phyloP scores from a whole-genome alignment of 1,140 invertebrate species.

The Heliothis subflexa region DNA sequence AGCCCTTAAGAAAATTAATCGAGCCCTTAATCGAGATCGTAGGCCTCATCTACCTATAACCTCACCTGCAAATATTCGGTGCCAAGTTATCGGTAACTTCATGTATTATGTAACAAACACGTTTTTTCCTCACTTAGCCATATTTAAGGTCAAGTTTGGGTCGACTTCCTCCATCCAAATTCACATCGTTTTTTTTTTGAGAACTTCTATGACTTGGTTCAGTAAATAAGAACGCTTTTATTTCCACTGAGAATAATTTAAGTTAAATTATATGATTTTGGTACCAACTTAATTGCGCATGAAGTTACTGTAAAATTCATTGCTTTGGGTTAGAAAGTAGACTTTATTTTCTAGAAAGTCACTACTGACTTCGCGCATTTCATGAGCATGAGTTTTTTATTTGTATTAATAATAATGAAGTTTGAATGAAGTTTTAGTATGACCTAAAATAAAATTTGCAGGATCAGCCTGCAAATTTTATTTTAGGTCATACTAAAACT shows the following conservation, averaged over 20 bases:
- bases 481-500: no score
- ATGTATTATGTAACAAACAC: slow-evolving; percentile 29
- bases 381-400: no score
- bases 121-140: not conserved
- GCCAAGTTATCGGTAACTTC: not conserved
- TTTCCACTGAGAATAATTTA: not conserved
- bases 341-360: not conserved
- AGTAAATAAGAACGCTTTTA: not conserved
- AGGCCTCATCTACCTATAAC: not conserved
- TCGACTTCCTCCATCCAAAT: slow-evolving; percentile 14
- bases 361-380: no score
- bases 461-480: no score
- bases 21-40: no score
- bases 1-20: no score
- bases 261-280: slow-evolving; percentile 1
- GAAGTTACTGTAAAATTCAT: not conserved
- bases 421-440: no score
- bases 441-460: no score
- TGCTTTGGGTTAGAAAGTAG: slow-evolving; percentile 24
- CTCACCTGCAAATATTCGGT: not conserved
- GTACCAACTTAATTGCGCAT: slow-evolving; percentile 17
- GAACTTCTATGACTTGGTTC: not conserved
- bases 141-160: slow-evolving; percentile 33
- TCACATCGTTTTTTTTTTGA: not conserved
- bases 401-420: no score